Base-by-base conservation (phyloP, 2,797 vertebrate species). In the Iguana delicatissima region DNA sequence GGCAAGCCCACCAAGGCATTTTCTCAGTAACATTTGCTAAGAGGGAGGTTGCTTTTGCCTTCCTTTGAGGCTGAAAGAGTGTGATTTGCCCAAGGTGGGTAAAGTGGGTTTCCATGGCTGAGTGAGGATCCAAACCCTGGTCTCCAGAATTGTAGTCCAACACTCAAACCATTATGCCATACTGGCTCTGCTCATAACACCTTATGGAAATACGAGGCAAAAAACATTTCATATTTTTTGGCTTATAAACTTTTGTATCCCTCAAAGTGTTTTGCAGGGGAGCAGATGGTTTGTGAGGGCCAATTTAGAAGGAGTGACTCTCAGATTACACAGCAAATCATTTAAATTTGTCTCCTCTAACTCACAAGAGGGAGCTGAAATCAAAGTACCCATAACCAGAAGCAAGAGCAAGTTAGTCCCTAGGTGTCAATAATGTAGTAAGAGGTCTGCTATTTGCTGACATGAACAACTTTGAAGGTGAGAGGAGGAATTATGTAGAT, bases 211-310 rank as follows among this genome's bases (percentile, higher is more conserved):
- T 64, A 86, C 20, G 20, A 72, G 12, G 26, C 79, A 50, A 67
- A 67, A 80, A 32, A 2, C 13, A 74, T 67, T 52, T 55, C 29
- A 86, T 32, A 73, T 82, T 26, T 76, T 74, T 82, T 76, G 55
- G 57, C 38, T 55, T 87, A 86, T 13, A 72, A 76, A 83, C 20
- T 42, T 80, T 73, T 73, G 20, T 73, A 29, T 80, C 6, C 20
- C 83, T 50, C 35, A 59, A 10, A 52, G 20, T 73, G 22, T n/a
- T 76, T 73, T 62, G 8, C 32, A 74, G 22, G 1, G 22, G 38
- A 90, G 74, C 85, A 76, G 84, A 87, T 86, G 85, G 84, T 74
- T 86, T 86, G 55, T 82, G 86, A 81, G 50, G 72, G 29, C 29
- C 76, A 86, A n/a, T 86, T 81, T 81, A 82, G 50, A 52, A 69